Evolutionary conservation across 53 echinoderm and acorn worm genomes (phyloP), one percentile per base, ranked within the genome.

Genomic region (Hippasteria phrygiana): DNA sequence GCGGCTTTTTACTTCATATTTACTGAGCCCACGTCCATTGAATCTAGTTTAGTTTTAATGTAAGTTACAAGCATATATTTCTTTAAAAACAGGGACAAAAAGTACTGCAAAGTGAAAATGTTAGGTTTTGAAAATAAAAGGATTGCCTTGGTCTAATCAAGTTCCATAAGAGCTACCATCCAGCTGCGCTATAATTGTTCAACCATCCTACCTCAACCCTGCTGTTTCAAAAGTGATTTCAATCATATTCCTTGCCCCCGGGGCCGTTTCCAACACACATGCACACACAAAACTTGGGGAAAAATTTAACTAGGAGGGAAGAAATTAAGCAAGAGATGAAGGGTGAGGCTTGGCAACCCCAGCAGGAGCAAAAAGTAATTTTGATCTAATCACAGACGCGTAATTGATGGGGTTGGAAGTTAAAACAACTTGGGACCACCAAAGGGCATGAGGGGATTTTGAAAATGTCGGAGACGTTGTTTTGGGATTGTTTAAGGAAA

Each of bases 181-280:
- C 81, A 62, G 65, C 81, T 63, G 81, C 65, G 81, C 31, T 27
- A 42, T 81, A 81, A 81, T 81, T 81, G 81, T 81, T 65, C 63
- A 12, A 81, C 81, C 63, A 18, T 41, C 65, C 56, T 17, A 32
- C 31, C 14, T 20, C 43, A 42, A 27, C 10, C 81, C 65, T n/a
- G 81, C 81, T 81, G 81, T 43, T 62, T 66, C 43, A 65, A 43
- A 81, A 64, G 36, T 41, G 37, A 72, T 22, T 72, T 42, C 72
- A 41, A 72, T 39, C 67, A 66, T 66, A 36, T 36, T 35, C 35
- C 72, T 72, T 41, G 9, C 36, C 72, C 72, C 72, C 72, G 43
- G 72, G 72, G 41, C 10, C 41, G 18, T 72, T 33, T 42, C 8
- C 17, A 40, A 46, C 11, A 28, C 8, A 24, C 1, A 47, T 3